Base-by-base conservation (phyloP, 2,113 vertebrate species). In the Heterocephalus glaber region DNA sequence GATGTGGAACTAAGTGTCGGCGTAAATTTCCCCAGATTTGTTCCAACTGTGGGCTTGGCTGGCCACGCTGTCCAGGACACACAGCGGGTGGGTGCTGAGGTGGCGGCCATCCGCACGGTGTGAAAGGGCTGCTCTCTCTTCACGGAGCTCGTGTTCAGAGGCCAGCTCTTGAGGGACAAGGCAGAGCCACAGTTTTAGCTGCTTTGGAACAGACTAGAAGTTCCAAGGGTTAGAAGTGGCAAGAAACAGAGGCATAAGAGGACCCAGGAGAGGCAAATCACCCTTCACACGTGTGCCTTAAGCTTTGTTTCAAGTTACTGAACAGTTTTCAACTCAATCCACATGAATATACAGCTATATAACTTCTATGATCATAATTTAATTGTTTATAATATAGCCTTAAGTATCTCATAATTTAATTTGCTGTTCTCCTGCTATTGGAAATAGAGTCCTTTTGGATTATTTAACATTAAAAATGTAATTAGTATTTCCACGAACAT, bases 1-100 rank as follows among this genome's bases (percentile, higher is more conserved):
- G 98, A 98, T 98, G 98, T 98, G 98, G 93, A 97, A 96, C 92
- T 52, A 86, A 82, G 84, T 54, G 91, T 96, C 17, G 20, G 93
- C 89, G 38, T 97, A 96, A 93, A 96, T 97, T 92, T 96, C 95
- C 95, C 95, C 95, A 97, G 97, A 96, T 97, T 89, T 47, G 68
- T 96, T 97, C 97, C 63, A 87, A 83, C 87, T 70, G 89, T 1
- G 17, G 79, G 90, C 88, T 74, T 90, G 96, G 97, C 95, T 79
- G 93, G 28, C 74, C 89, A 61, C 0, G 0, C 79, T 35, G 88
- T 89, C 95, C 33, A 41, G 95, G 98, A 97, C 98, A 97, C 98
- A 97, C 96, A 97, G 95, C 98, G 97, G 98, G 97, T 97, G 97
- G 96, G 98, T 65, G 65, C 54, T 30, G 56, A 97, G 90, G 0